These are phyloP conservation scores for Euzophera pinguis DNA, from an alignment of 2,888 invertebrate genomes.

Conservation along the genomic window DNA sequence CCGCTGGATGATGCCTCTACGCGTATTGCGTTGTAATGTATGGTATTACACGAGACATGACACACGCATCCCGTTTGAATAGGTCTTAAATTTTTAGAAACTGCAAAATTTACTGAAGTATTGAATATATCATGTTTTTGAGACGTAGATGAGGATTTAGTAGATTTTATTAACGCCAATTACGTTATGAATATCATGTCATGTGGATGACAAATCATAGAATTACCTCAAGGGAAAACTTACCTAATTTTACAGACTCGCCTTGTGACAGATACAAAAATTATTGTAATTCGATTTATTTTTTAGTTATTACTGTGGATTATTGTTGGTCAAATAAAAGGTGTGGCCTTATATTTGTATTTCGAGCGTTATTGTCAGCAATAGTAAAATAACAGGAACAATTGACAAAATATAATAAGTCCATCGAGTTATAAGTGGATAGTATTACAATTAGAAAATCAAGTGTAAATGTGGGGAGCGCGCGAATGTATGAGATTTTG, in stretches of 20 bases:
- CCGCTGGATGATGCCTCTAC: no score
- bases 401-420: conserved; percentile 31
- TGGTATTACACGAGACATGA: neutral
- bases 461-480: conserved; percentile 37
- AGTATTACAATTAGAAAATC: conserved; percentile 32
- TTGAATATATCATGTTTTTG: no score
- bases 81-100: neutral
- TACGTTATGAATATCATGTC: neutral
- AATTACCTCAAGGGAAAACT: neutral
- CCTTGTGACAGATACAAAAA: neutral
- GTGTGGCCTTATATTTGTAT: conserved; percentile 64
- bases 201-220: neutral
- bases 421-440: conserved; percentile 37
- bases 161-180: neutral
- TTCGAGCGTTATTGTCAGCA: conserved; percentile 30
- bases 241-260: neutral
- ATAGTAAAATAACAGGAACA: conserved; percentile 39
- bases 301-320: conserved; percentile 17
- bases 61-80: neutral
- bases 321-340: conserved; percentile 39
- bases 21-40: no score
- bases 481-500: conserved; percentile 44
- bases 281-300: neutral
- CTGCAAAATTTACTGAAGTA: neutral
- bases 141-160: no score